Percentiles rank a stretch among this genome's conserved stretches.
Evolutionary conservation across 2,113 vertebrate species (phyloP).

Genomic region (Chauna torquata): DNA sequence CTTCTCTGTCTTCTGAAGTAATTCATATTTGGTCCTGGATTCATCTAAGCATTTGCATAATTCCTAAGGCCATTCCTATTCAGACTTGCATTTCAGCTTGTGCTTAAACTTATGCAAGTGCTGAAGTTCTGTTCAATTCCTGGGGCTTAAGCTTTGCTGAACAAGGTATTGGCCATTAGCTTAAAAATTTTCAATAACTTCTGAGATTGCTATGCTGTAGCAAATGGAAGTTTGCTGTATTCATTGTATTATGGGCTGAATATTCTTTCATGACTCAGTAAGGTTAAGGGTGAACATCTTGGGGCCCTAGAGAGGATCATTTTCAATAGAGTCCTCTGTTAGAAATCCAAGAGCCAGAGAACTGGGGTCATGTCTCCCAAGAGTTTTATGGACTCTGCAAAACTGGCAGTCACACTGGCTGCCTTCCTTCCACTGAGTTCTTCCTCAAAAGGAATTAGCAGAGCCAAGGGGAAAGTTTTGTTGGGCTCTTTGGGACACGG

Average conservation of each 20-base stretch:
- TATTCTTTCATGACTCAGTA: constrained; percentile 13
- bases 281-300: constrained; percentile 17
- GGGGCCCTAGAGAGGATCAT: neutral
- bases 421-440: constrained; percentile 9
- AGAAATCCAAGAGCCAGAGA: constrained; percentile 5
- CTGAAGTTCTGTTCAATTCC: constrained; percentile 25
- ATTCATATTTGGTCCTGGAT: constrained; percentile 21
- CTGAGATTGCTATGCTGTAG: neutral
- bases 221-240: neutral
- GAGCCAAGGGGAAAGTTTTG: constrained; percentile 19
- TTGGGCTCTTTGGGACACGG: constrained; percentile 2
- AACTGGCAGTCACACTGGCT: constrained; percentile 31
- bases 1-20: constrained; percentile 48
- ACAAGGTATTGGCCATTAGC: neutral
- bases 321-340: constrained; percentile 24
- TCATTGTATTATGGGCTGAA: neutral
- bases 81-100: constrained; percentile 27
- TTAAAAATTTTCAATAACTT: constrained; percentile 15
- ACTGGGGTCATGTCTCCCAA: neutral
- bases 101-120: constrained; percentile 30
- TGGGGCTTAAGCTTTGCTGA: constrained; percentile 11
- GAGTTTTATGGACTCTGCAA: neutral
- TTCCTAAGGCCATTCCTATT: constrained; percentile 53
- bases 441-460: neutral
- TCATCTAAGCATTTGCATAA: constrained; percentile 58